Percentiles rank a stretch among this genome's conserved stretches.
Conservation (phyloP, 1,140 invertebrate species). For the Tetramorium simillimum region DNA sequence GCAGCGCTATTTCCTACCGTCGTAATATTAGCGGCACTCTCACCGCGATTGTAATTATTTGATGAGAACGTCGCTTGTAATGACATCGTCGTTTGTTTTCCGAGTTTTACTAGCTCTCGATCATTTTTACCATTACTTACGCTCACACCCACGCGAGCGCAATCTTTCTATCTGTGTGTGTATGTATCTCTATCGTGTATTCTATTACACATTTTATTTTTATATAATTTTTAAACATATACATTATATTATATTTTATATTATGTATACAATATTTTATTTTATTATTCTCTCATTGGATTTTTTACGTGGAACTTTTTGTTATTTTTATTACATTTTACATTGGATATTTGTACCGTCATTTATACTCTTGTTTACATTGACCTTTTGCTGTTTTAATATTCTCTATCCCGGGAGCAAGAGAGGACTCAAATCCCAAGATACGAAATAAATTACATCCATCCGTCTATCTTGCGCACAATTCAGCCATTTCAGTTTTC, state of each 20-base stretch:
- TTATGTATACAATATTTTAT: neutral
- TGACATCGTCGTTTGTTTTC: neutral
- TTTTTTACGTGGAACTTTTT: neutral
- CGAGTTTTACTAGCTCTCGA: neutral
- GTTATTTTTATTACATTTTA: neutral
- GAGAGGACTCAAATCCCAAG: neutral
- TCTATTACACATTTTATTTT: neutral
- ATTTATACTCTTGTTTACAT: neutral
- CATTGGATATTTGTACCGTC: neutral
- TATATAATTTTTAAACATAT: neutral
- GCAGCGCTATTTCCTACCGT: slow-evolving; percentile 22
- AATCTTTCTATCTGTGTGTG: neutral
- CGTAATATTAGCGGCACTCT: slow-evolving; percentile 19
- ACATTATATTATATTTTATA: neutral
- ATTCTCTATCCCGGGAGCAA: neutral
- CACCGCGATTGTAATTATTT: slow-evolving; percentile 30
- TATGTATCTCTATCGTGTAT: neutral
- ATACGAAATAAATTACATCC: slow-evolving; percentile 13
- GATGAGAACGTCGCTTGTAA: neutral
- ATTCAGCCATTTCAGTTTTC: neutral
- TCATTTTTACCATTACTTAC: neutral
- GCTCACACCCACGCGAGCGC: neutral
- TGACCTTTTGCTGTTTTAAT: neutral
- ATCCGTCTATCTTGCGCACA: neutral
- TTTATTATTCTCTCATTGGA: neutral